Evolutionary conservation across 1,140 invertebrate species (phyloP).

Genomic region (Temnothorax nylanderi): DNA sequence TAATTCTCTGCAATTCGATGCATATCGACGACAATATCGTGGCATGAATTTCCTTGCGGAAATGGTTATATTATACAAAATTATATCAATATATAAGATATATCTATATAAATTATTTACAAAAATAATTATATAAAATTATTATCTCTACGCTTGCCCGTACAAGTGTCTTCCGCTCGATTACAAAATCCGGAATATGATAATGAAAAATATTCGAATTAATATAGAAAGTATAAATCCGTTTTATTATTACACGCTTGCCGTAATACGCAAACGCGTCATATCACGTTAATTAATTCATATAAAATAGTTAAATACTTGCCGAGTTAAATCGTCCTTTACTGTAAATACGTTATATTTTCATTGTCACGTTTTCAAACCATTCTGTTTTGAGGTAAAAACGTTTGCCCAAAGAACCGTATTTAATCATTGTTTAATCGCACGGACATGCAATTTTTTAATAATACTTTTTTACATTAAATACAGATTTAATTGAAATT

Average conservation of each 20-base stretch:
- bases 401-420: neutral
- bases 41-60: neutral
- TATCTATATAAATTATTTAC: neutral
- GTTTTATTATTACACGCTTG: neutral
- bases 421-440: neutral
- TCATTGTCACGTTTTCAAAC: constrained; percentile 16
- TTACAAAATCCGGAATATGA: neutral
- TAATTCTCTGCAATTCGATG: constrained; percentile 34
- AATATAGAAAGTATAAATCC: neutral
- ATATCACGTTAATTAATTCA: constrained; percentile 30
- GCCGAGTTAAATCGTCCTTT: neutral
- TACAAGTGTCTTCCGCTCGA: neutral
- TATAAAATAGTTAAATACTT: constrained; percentile 14
- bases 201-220: constrained; percentile 4
- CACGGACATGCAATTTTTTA: neutral
- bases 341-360: constrained; percentile 15
- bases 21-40: neutral
- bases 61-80: neutral
- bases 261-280: neutral
- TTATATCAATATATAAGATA: neutral
- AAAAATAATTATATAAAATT: neutral
- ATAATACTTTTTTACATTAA: neutral
- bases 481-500: neutral
- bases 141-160: neutral
- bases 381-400: constrained; percentile 4